phyloP scores from a whole-genome alignment of 2,797 vertebrate genomes.

The Intellagama lesueurii region DNA sequence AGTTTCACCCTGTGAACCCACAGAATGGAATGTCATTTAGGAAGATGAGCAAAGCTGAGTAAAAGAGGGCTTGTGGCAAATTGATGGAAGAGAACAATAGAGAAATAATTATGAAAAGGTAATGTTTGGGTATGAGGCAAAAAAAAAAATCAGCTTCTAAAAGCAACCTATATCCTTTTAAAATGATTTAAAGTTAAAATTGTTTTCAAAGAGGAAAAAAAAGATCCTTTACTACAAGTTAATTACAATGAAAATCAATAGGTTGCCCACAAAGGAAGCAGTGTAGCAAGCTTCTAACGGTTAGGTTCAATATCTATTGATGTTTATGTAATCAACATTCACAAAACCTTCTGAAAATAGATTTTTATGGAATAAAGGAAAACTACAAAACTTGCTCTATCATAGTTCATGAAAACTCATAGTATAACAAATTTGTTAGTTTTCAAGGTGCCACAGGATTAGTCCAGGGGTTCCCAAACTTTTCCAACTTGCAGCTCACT shows the following conservation, averaged over 20 bases:
- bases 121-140: background rate
- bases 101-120: too few relatives aligned
- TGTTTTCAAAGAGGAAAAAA: background rate
- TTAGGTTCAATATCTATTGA: conserved; percentile 27
- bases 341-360: conserved; percentile 29
- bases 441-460: background rate
- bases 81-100: background rate
- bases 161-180: background rate
- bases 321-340: conserved; percentile 24
- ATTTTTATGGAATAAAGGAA: conserved; percentile 23
- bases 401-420: background rate
- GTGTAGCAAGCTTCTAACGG: background rate
- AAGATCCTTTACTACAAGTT: background rate
- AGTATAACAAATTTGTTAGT: background rate
- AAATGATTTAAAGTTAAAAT: background rate
- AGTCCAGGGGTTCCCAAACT: too few relatives aligned
- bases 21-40: background rate
- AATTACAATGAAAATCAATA: conserved; percentile 20
- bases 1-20: background rate
- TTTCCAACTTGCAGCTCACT: too few relatives aligned
- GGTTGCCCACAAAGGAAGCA: background rate
- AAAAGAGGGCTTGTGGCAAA: background rate
- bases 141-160: background rate
- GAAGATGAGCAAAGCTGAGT: background rate
- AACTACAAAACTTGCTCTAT: background rate